Conservation (phyloP, 2,113 vertebrate genomes). For the Nesoenas mayeri region DNA sequence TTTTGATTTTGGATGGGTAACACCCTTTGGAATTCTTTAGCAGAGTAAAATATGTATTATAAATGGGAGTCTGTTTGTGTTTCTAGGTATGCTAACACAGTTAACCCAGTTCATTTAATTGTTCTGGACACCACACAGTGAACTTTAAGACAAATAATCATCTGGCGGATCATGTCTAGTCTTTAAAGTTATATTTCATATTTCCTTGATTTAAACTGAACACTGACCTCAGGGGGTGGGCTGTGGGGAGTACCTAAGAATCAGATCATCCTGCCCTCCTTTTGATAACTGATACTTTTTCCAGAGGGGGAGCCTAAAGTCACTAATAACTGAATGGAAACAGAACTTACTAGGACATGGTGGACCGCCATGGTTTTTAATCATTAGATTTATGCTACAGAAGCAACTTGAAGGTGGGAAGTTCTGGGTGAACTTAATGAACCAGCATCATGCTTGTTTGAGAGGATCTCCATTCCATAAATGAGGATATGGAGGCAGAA, state of each 20-base stretch:
- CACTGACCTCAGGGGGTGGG: not conserved
- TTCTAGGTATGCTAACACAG: not conserved
- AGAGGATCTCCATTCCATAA: not conserved
- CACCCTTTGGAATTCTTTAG: not conserved
- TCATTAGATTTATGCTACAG: not conserved
- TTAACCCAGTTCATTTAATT: not conserved
- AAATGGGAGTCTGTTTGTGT: not conserved
- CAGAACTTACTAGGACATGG: not conserved
- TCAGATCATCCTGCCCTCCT: not conserved
- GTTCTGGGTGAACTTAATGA: not conserved
- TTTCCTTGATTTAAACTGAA: not conserved
- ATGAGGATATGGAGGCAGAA: not conserved
- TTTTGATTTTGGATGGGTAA: not conserved
- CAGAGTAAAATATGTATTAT: fast-evolving
- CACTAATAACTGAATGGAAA: not conserved
- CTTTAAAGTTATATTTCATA: not conserved
- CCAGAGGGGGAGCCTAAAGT: not conserved
- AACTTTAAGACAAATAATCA: not conserved
- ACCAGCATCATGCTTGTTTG: fast-evolving
- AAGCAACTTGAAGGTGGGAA: not conserved
- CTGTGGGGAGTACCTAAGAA: not conserved
- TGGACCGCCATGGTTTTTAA: not conserved
- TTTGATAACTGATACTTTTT: not conserved
- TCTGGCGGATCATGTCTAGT: not conserved
- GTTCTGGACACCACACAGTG: not conserved